These are phyloP conservation scores for Cremastinae sp. DNA, from an alignment of 2,888 invertebrate species.

Conservation along the genomic window DNA sequence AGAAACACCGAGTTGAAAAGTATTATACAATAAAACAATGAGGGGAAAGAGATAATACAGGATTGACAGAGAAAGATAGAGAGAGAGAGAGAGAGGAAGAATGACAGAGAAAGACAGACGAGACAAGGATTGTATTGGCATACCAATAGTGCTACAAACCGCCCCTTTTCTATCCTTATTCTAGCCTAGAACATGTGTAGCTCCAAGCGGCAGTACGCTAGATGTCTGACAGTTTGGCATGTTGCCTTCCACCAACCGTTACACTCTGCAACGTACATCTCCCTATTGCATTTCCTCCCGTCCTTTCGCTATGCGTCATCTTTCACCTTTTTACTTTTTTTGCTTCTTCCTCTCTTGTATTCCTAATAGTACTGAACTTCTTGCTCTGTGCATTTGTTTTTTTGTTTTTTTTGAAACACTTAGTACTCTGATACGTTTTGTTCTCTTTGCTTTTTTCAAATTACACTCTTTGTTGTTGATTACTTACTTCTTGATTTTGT, in stretches of 20 bases:
- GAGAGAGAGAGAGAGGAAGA: constrained; percentile 13
- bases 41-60: constrained; percentile 29
- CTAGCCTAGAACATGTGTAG: constrained; percentile 67
- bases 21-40: background rate
- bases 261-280: constrained; percentile 42
- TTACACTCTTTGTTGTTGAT: too few relatives aligned
- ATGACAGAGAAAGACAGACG: constrained; percentile 39
- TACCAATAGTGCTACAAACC: constrained; percentile 63
- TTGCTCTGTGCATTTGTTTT: constrained; percentile 24
- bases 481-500: too few relatives aligned
- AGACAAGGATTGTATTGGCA: constrained; percentile 67
- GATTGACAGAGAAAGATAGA: constrained; percentile 20
- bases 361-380: constrained; percentile 25
- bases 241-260: constrained; percentile 70
- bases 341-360: background rate
- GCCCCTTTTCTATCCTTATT: constrained; percentile 6
- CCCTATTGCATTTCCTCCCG: constrained; percentile 61
- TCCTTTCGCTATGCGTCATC: constrained; percentile 32
- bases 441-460: too few relatives aligned
- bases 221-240: constrained; percentile 76
- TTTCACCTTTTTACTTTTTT: constrained; percentile 3
- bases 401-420: too few relatives aligned
- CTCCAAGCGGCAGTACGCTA: constrained; percentile 65
- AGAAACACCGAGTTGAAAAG: constrained; percentile 36
- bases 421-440: too few relatives aligned